These are phyloP conservation scores for Archocentrus centrarchus DNA, from an alignment of 2,113 vertebrate species.

Conservation along the genomic window DNA sequence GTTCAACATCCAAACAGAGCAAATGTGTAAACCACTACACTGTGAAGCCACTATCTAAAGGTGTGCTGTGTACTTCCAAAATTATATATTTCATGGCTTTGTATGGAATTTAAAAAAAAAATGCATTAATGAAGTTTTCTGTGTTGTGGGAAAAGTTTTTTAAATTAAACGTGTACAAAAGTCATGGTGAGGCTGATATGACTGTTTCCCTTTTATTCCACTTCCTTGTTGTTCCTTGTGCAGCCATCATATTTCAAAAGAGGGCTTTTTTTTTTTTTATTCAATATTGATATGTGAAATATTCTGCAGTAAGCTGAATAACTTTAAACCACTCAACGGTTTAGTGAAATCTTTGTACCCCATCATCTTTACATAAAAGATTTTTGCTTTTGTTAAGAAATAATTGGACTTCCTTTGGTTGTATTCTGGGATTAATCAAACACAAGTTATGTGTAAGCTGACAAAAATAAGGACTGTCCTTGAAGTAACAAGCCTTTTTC, in stretches of 20 bases:
- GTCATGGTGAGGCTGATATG: not conserved
- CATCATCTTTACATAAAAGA: not conserved
- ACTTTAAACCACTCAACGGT: not conserved
- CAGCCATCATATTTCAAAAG: not conserved
- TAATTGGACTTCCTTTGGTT: not conserved
- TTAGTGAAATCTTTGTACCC: not conserved
- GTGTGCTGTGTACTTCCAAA: not conserved
- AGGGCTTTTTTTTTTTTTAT: not conserved
- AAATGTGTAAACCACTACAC: not conserved
- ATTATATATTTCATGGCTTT: not conserved
- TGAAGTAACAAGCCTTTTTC: not conserved
- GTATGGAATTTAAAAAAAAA: not conserved
- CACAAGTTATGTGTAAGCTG: not conserved
- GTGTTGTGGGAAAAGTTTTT: not conserved
- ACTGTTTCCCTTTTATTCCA: not conserved
- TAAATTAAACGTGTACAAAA: not conserved
- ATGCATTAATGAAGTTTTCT: not conserved
- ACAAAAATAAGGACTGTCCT: not conserved
- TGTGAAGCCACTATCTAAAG: not conserved
- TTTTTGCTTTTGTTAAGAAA: too few species aligned
- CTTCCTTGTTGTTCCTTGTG: not conserved
- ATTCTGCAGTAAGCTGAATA: not conserved
- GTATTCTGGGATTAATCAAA: not conserved
- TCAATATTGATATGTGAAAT: not conserved
- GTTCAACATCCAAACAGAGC: not conserved